Conservation (phyloP, 2,797 vertebrate genomes). For the Anas flavirostris region DNA sequence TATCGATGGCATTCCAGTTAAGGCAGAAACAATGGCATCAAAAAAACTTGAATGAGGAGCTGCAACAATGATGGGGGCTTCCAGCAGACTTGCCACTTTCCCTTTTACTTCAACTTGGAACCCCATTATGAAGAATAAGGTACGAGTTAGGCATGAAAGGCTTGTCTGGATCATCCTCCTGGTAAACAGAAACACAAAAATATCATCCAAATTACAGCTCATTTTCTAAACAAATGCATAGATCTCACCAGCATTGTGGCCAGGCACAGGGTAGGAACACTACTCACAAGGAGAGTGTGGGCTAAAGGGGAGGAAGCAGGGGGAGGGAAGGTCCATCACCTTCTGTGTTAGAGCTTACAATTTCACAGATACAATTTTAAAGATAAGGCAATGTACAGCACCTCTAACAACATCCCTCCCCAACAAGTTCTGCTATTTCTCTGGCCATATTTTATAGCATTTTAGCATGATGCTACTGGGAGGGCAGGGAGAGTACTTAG, state of each 20-base stretch:
- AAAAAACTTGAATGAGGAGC: conserved; percentile 97
- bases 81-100: conserved; percentile 75
- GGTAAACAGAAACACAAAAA: conserved; percentile 23
- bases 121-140: conserved; percentile 89
- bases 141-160: conserved; percentile 82
- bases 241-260: background rate
- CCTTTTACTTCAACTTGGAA: conserved; percentile 92
- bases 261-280: background rate
- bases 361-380: background rate
- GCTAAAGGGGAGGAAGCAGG: background rate
- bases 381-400: background rate
- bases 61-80: conserved; percentile 91
- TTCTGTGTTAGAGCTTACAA: background rate
- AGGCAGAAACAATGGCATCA: conserved; percentile 89
- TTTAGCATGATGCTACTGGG: background rate
- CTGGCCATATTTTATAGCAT: background rate
- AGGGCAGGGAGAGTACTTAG: background rate
- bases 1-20: conserved; percentile 90
- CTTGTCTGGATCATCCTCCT: conserved; percentile 73
- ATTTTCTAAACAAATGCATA: background rate
- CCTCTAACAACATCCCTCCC: background rate
- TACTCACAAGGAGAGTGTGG: fast-evolving
- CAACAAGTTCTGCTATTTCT: background rate
- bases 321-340: background rate
- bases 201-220: background rate